Evolutionary conservation across 1,140 invertebrate species (phyloP).

Genomic region (Zaprionus africanus): DNA sequence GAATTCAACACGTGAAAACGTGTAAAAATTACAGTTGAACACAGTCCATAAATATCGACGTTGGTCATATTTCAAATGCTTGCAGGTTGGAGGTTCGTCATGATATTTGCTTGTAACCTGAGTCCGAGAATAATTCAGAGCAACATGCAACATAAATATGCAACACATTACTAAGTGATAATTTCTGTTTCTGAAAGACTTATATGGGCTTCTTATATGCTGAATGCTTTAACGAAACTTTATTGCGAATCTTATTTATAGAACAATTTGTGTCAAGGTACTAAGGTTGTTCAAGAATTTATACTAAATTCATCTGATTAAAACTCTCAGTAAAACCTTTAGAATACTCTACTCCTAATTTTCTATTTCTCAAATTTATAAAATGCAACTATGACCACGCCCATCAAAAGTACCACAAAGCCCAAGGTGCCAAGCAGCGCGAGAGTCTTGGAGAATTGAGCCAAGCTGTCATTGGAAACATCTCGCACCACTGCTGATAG

Average conservation of each 20-base stretch:
- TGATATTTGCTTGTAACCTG: background rate
- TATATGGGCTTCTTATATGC: constrained; percentile 41
- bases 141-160: background rate
- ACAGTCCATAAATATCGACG: constrained; percentile 51
- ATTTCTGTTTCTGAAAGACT: constrained; percentile 65
- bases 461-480: background rate
- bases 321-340: too few relatives aligned
- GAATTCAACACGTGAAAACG: constrained; percentile 73
- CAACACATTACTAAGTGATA: constrained; percentile 77
- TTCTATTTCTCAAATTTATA: constrained; percentile 61
- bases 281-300: too few relatives aligned
- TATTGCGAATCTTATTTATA: too few relatives aligned
- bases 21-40: constrained; percentile 70
- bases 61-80: constrained; percentile 59
- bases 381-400: constrained; percentile 55
- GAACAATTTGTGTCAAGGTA: too few relatives aligned
- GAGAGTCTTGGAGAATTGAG: constrained; percentile 39
- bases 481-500: background rate
- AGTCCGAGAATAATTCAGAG: background rate
- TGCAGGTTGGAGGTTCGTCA: constrained; percentile 58
- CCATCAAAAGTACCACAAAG: constrained; percentile 62
- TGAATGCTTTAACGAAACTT: too few relatives aligned
- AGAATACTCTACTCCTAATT: background rate
- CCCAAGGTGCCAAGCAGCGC: constrained; percentile 60
- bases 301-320: too few relatives aligned